Percentiles rank a stretch among this genome's conserved stretches.
These are phyloP conservation scores for Perognathus longimembris DNA, from an alignment of 2,113 vertebrate species.

Conservation along the genomic window DNA sequence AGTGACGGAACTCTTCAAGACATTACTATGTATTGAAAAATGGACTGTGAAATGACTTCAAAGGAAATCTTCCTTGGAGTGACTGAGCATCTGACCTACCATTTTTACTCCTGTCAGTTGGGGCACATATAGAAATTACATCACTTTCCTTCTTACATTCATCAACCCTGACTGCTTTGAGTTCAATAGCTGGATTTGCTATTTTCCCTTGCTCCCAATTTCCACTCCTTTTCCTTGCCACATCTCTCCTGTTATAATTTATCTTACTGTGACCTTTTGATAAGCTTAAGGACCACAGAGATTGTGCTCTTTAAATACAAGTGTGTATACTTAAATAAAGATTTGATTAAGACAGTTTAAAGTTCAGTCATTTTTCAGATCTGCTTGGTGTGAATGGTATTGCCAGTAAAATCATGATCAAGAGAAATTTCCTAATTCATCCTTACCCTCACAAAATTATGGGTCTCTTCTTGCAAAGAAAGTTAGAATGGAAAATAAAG, in stretches of 20 bases:
- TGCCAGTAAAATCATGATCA: background rate
- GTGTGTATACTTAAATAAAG: slow-evolving; percentile 51
- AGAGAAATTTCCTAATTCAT: slow-evolving; percentile 24
- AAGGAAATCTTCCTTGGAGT: background rate
- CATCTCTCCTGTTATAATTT: slow-evolving; percentile 42
- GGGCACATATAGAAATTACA: background rate
- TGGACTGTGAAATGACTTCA: background rate
- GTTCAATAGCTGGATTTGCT: background rate
- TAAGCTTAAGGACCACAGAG: slow-evolving; percentile 64
- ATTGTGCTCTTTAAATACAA: slow-evolving; percentile 71
- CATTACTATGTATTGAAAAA: background rate
- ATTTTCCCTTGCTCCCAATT: background rate
- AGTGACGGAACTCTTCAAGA: background rate
- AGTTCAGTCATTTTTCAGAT: slow-evolving; percentile 55
- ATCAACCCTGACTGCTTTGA: background rate
- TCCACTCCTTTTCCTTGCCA: background rate
- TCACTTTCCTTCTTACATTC: background rate
- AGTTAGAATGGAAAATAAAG: slow-evolving; percentile 9
- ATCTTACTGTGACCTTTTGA: slow-evolving; percentile 71
- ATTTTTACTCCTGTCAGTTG: background rate
- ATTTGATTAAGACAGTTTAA: slow-evolving; percentile 74
- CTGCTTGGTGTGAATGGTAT: background rate
- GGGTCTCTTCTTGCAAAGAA: background rate
- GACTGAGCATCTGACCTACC: background rate
- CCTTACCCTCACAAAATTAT: background rate